Evolutionary conservation across 2,113 vertebrate species (phyloP), one percentile per base, ranked within the genome.

Genomic region (Cromileptes altivelis): DNA sequence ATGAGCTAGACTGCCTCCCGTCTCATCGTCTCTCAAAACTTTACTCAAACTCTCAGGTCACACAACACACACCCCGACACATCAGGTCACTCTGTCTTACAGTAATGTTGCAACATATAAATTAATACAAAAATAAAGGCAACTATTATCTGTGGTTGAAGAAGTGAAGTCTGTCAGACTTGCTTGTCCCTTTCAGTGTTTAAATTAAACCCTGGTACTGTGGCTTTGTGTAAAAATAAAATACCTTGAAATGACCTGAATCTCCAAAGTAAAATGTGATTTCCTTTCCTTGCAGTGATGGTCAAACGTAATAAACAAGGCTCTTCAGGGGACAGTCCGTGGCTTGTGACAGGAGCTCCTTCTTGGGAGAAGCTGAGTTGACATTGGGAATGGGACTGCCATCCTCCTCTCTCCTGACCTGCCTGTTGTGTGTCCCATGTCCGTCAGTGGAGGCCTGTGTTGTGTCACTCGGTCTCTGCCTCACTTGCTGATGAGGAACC

Each of bases 401-500:
- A 89, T 91, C 58, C 40, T 70, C 63, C 72, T 3, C 56, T 75
- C 58, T 79, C 23, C 70, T 37, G 62, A 64, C 80, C 74, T 25
- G n/a, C 77, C 64, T 69, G 4, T 19, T 30, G 21, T 19, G 19
- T 79, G 69, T 70, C 68, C 55, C 33, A 19, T 50, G 61, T 81
- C 81, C 82, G 55, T 76, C 33, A 50, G 45, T 5, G 55, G 73
- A 90, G 68, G 72, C 68, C 64, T 30, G 56, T 55, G 4, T 75
- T 27, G 30, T 81, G 63, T 74, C 63, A 8, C 25, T 72, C 61
- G 60, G 27, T 75, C 47, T 71, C 23, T 64, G 14, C 13, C 18
- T 57, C 37, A 71, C 33, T 98, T 95, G 94, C 97, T 97, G 95
- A 96, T 95, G 88, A 99, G 96, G 92, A 97, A 96, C 80, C 93